phyloP scores from a whole-genome alignment of 1,140 invertebrate species.

The Goniozus legneri region DNA sequence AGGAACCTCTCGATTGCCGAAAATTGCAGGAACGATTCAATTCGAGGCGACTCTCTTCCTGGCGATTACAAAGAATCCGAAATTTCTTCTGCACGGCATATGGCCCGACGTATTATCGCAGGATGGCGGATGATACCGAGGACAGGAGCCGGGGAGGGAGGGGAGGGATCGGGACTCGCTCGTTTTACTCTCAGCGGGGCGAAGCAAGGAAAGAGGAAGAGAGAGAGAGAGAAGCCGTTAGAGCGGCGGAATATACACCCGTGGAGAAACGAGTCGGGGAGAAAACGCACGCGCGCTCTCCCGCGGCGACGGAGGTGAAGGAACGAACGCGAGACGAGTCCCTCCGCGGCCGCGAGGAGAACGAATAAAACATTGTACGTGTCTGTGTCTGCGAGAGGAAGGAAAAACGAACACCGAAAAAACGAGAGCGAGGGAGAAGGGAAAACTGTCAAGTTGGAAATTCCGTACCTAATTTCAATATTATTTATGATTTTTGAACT shows the following conservation, averaged over 20 bases:
- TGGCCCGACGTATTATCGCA: no score
- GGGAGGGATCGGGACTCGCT: no score
- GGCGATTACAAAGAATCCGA: no score
- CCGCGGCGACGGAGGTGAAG: slow-evolving; percentile 30
- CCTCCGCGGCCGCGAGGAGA: slow-evolving; percentile 18
- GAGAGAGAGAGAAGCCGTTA: slow-evolving; percentile 24
- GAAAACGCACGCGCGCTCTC: slow-evolving; percentile 33
- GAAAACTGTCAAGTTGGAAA: background rate
- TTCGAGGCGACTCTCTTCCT: no score
- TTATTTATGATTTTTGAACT: no score
- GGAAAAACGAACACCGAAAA: background rate
- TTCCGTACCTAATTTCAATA: no score
- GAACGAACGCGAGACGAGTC: slow-evolving; percentile 34
- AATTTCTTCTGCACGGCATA: no score
- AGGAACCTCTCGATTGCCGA: no score
- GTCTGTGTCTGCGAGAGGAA: background rate
- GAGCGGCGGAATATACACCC: slow-evolving; percentile 44
- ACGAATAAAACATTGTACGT: slow-evolving; percentile 6
- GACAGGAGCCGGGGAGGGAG: no score
- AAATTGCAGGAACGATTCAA: no score
- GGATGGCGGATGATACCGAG: no score
- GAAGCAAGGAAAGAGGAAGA: background rate
- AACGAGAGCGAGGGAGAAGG: background rate
- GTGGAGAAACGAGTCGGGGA: slow-evolving; percentile 44
- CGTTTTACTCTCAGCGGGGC: no score